Evolutionary conservation across 2,888 invertebrate genomes (phyloP), one percentile per base, ranked within the genome.

Genomic region (Eledone cirrhosa): DNA sequence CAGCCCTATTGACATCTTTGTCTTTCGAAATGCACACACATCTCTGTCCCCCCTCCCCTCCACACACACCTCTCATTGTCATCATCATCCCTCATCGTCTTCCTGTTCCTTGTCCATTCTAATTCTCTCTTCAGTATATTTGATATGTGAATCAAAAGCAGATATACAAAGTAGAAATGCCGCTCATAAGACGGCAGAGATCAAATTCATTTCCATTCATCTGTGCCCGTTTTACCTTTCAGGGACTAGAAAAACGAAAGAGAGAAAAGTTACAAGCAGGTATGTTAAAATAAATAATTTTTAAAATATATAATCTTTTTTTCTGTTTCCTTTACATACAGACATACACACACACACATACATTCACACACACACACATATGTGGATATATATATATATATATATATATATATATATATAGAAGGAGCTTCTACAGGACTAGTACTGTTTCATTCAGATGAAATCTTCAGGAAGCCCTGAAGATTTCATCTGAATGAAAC

Each of bases 191-290:
- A n/a, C n/a, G n/a, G n/a, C 31, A 72, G 41, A 33, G 72, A 72
- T 72, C 72, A 14, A 72, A 72, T 72, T 72, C 72, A 27, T 72
- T 72, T 33, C 72, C 72, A 33, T 41, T 72, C 22, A 72, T 72
- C 41, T 72, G 72, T 72, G 72, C 72, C 13, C 72, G 33, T 72
- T 72, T 72, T 41, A 72, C 41, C 41, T 72, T 72, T 22, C 72
- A 72, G 72, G 72, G 72, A 72, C 72, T 72, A n/a, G 72, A 72
- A 72, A 72, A 72, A 24, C 31, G 72, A 31, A 72, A 72, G 41
- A 8, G 72, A 19, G 72, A 72, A 22, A 72, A 41, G 13, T 31
- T 72, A 31, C 72, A 72, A 72, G 72, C 72, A 72, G 72, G 72
- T 72, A 72, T 8, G 41, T 33, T 41, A 41, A 11, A 41, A n/a